Conservation (phyloP, 2,113 vertebrate genomes). For the Mormyrus lacerda region DNA sequence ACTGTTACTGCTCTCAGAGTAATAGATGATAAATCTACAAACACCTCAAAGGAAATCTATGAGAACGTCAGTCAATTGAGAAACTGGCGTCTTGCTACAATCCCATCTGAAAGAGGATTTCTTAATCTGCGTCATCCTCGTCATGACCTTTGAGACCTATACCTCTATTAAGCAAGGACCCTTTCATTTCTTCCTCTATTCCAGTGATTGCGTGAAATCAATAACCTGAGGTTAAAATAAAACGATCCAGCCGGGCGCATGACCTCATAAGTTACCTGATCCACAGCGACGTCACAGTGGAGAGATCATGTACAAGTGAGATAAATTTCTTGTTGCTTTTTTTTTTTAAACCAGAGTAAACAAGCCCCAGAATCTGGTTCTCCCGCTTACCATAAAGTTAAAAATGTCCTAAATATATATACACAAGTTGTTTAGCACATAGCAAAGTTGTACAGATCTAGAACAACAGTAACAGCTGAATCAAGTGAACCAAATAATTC, state of each 20-base stretch:
- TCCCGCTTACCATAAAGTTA: neutral
- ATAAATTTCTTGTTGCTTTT: neutral
- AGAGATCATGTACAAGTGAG: neutral
- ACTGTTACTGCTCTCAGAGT: neutral
- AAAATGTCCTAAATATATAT: neutral
- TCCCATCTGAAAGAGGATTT: slow-evolving; percentile 1
- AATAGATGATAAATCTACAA: neutral
- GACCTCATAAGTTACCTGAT: neutral
- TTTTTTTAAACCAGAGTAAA: neutral
- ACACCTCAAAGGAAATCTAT: neutral
- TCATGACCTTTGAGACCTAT: neutral
- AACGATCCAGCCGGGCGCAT: neutral
- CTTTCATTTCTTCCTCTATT: neutral
- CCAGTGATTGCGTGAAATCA: neutral
- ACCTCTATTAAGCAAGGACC: neutral
- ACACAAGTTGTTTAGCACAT: neutral
- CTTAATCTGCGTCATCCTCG: neutral
- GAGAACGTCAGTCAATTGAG: neutral
- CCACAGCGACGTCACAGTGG: neutral
- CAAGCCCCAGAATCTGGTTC: neutral
- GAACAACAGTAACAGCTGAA: neutral
- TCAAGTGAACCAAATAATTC: neutral
- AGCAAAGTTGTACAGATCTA: neutral
- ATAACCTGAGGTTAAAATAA: neutral
- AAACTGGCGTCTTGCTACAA: neutral